Evolutionary conservation across 2,113 vertebrate species (phyloP).

Genomic region (Oceanites oceanicus): DNA sequence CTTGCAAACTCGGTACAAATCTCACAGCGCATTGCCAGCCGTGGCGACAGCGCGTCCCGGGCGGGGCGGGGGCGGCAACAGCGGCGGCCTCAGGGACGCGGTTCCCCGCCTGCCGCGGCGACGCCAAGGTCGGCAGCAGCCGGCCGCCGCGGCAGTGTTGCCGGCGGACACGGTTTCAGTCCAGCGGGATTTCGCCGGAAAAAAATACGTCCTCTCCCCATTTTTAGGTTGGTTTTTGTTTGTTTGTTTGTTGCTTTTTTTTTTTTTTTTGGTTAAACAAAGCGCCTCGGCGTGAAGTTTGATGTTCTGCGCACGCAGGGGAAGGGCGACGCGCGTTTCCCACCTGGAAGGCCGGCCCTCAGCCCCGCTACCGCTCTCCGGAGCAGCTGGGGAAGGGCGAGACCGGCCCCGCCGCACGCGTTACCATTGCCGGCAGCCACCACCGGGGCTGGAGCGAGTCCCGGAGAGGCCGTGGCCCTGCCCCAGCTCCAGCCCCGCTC

Average conservation of each 20-base stretch:
- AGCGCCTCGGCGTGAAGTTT: neutral
- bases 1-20: accelerated
- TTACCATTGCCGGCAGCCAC: no score
- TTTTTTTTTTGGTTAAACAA: neutral
- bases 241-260: accelerated
- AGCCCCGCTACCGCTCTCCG: neutral
- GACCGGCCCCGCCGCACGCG: neutral
- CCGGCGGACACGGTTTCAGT: neutral
- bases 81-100: neutral
- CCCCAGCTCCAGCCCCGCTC: no score
- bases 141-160: neutral
- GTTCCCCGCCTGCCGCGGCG: neutral
- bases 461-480: neutral
- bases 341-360: neutral
- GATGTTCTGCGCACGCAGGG: neutral
- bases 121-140: neutral
- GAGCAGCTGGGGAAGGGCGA: neutral
- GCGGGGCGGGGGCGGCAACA: no score
- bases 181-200: no score
- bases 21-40: accelerated
- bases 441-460: neutral
- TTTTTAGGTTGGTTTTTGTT: no score
- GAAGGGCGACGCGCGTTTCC: neutral
- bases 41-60: accelerated
- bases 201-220: accelerated